Evolutionary conservation across 2,888 invertebrate genomes (phyloP), one percentile per base, ranked within the genome.

Genomic region (Leptogaster cylindrica): DNA sequence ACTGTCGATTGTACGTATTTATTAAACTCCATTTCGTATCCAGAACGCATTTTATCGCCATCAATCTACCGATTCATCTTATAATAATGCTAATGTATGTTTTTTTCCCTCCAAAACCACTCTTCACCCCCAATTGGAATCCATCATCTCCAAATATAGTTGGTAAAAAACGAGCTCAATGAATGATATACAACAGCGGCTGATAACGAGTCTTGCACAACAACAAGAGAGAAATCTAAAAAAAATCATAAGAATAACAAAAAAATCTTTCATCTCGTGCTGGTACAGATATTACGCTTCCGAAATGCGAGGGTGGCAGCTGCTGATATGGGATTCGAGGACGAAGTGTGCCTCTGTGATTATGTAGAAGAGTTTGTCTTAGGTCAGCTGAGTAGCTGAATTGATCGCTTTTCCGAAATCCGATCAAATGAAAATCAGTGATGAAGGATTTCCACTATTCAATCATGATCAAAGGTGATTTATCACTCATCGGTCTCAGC

Each of bases 231-330:
- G n/a, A 18, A 36, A 36, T 16, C 25, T 46, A 23, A 52, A 52
- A n/a, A n/a, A n/a, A n/a, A n/a, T 27, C 31, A 52, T 52, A 52
- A 33, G 33, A 50, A 23, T n/a, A 23, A 28, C n/a, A 52, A 52
- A 52, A 44, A 52, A 52, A 52, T 14, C 52, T 52, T 10, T 8
- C 28, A 8, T 51, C 31, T 10, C 31, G 16, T 16, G 52, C 5
- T 23, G 52, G 2, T n/a, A n/a, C 28, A 52, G 52, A 52, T 58
- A 58, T 58, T 12, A 28, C 23, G 58, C 58, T 58, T 58, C 58
- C 58, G 58, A 58, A 58, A 58, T 58, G 58, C 58, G 58, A 58
- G 58, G 58, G 58, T 33, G 52, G n/a, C 10, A 52, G 52, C 4
- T 20, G n/a, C 16, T 52, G 52, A 52, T 52, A 52, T n/a, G 16